Percentiles rank a stretch among this genome's conserved stretches.
These are phyloP conservation scores for Bujurquina vittata DNA, from an alignment of 2,113 vertebrate species.

Conservation along the genomic window DNA sequence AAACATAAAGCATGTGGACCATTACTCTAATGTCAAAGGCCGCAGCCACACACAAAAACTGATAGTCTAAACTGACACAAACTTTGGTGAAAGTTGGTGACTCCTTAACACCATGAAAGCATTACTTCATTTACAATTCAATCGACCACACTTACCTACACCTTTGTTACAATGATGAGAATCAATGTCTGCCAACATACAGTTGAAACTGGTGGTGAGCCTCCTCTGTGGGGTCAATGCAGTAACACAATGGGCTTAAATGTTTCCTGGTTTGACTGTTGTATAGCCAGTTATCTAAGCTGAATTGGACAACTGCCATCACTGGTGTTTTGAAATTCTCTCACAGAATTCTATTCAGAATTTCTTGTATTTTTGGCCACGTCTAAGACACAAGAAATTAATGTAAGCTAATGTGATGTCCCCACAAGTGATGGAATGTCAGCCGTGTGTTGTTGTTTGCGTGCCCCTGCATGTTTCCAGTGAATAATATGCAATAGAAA, in stretches of 20 bases:
- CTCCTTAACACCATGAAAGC: background rate
- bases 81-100: background rate
- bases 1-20: background rate
- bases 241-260: background rate
- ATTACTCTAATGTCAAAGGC: background rate
- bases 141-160: background rate
- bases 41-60: background rate
- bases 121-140: background rate
- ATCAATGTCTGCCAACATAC: background rate
- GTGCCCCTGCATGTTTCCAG: conserved; percentile 5
- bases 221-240: background rate
- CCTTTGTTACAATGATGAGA: background rate
- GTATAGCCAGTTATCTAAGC: background rate
- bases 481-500: conserved; percentile 39
- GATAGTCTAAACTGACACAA: too few species aligned
- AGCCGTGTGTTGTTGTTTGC: background rate
- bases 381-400: background rate
- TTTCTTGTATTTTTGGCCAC: too few species aligned
- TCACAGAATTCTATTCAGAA: too few species aligned
- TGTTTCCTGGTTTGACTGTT: conserved; percentile 5
- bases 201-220: background rate
- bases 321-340: background rate
- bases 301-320: conserved; percentile 5
- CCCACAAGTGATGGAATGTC: background rate
- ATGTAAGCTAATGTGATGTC: background rate